Evolutionary conservation across 2,113 vertebrate genomes (phyloP).

Genomic region (Myanophis thanlyinensis): DNA sequence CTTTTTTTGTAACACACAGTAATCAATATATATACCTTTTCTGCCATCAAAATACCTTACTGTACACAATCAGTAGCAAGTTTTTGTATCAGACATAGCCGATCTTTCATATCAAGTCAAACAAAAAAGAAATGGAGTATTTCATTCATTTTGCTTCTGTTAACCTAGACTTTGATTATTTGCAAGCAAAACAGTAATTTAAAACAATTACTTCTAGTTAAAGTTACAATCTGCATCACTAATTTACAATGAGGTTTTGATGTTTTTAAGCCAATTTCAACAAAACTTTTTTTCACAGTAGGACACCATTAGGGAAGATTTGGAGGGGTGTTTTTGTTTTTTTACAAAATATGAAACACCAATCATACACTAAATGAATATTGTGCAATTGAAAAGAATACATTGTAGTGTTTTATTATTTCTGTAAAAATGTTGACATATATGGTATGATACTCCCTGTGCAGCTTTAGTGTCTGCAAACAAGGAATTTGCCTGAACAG

Average conservation of each 20-base stretch:
- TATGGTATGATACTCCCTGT: neutral
- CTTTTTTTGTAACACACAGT: slow-evolving; percentile 59
- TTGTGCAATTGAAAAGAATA: slow-evolving; percentile 75
- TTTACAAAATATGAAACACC: slow-evolving; percentile 69
- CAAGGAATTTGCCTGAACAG: neutral
- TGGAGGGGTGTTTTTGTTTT: slow-evolving; percentile 38
- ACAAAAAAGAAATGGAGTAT: slow-evolving; percentile 66
- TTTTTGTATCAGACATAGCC: slow-evolving; percentile 61
- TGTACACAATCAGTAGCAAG: slow-evolving; percentile 67
- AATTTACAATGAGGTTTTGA: slow-evolving; percentile 63
- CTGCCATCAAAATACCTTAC: slow-evolving; percentile 68
- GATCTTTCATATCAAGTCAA: slow-evolving; percentile 67
- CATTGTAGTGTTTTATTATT: slow-evolving; percentile 68
- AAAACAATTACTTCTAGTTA: slow-evolving; percentile 75
- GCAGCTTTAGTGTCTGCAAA: neutral
- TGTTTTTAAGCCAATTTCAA: slow-evolving; percentile 67
- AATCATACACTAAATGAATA: slow-evolving; percentile 74
- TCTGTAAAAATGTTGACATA: slow-evolving; percentile 67
- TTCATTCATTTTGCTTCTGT: slow-evolving; percentile 59
- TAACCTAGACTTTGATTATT: slow-evolving; percentile 69
- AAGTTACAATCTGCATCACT: slow-evolving; percentile 77
- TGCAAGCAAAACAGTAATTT: slow-evolving; percentile 73
- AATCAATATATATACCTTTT: slow-evolving; percentile 61
- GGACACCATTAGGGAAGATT: slow-evolving; percentile 71
- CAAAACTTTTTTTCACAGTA: slow-evolving; percentile 74